Evolutionary conservation across 2,888 invertebrate species (phyloP), one percentile per base, ranked within the genome.

Genomic region (Sphecodes monilicornis): DNA sequence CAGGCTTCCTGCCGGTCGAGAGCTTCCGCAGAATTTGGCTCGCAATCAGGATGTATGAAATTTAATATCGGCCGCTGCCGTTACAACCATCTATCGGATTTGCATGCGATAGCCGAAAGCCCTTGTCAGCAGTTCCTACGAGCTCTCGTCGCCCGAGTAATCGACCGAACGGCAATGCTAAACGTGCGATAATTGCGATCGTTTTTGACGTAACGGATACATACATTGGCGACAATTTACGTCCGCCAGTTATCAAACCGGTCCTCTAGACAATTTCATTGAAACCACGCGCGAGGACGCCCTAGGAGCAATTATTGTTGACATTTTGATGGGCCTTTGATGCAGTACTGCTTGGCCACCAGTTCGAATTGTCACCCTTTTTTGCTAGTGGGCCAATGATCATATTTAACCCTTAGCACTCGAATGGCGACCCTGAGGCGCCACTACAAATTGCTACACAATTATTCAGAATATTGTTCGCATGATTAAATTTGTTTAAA

Each of bases 31-130:
- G 85, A 85, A 87, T 85, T 87, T 79, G 80, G 75, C 46, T 75
- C 68, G 77, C 85, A 83, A 88, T 87, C 87, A 79, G 78, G 83
- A 80, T 69, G 87, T 81, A 85, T 85, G 88, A 87, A 85, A 88
- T 87, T 88, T 85, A 88, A 88, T 87, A 87, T 85, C 78, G 50
- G n/a, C 36, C 26, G 50, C 80, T 43, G 71, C 50, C 72, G 74
- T 82, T 73, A 60, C 73, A 39, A 68, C 60, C 72, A 54, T 80
- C 79, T 82, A 86, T 87, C 69, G 78, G 82, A 87, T 88, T 85
- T 88, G 76, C 87, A 80, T 76, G 74, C 70, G 82, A 87, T 84
- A 79, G 80, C 46, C 60, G 80, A 80, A 73, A 86, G 71, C 60
- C 36, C 73, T 71, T 73, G 80, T 85, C 84, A 78, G 82, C 76